Evolutionary conservation across 2,113 vertebrate genomes (phyloP).

Genomic region (Marmota monax): DNA sequence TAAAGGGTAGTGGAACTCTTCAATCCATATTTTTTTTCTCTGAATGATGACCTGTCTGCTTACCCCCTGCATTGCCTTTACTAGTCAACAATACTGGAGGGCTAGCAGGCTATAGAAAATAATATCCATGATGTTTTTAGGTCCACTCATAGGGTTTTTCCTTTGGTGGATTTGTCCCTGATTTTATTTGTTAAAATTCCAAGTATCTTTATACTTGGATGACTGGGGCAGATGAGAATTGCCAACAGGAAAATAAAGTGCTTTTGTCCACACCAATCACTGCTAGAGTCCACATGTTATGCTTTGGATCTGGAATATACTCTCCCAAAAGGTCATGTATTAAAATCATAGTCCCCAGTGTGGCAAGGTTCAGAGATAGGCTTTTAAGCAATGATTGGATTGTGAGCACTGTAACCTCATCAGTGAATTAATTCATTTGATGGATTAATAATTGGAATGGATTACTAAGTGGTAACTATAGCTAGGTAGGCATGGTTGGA

Average conservation of each 20-base stretch:
- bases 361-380: no score
- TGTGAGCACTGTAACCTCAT: no score
- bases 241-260: neutral
- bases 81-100: neutral
- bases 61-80: neutral
- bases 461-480: no score
- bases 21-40: neutral
- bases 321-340: no score
- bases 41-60: neutral
- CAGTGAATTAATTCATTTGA: no score
- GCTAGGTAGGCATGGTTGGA: no score
- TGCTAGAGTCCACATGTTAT: fast-evolving
- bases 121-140: neutral
- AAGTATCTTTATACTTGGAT: neutral
- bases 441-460: no score
- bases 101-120: neutral
- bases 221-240: neutral
- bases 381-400: no score
- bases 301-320: no score
- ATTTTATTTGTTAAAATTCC: neutral
- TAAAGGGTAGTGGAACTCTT: neutral
- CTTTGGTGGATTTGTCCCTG: neutral
- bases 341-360: no score
- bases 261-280: neutral
- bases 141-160: neutral